phyloP scores from a whole-genome alignment of 2,113 vertebrate genomes.

The Holacanthus passer region DNA sequence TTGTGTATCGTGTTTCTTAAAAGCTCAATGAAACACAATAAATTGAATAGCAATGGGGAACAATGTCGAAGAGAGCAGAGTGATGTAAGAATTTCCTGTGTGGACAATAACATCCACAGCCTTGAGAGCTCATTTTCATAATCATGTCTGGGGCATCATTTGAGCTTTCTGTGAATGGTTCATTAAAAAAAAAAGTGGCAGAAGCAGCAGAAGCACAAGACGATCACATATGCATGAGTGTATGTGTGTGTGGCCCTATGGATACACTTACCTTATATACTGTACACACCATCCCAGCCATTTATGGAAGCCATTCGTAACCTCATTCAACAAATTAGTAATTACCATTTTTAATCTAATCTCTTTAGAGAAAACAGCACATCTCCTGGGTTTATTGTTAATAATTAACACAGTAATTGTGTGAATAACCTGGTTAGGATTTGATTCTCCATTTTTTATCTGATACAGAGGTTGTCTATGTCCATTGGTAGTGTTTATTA shows the following conservation, averaged over 20 bases:
- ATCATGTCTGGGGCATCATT: slow-evolving; percentile 84
- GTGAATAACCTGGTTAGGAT: neutral
- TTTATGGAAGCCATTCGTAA: neutral
- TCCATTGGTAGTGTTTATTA: no score
- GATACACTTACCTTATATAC: neutral
- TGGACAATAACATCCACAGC: slow-evolving; percentile 65
- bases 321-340: neutral
- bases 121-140: slow-evolving; percentile 81
- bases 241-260: slow-evolving; percentile 15
- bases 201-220: slow-evolving; percentile 54
- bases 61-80: slow-evolving; percentile 40
- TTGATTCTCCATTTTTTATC: no score
- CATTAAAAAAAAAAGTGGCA: slow-evolving; percentile 85
- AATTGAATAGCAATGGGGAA: slow-evolving; percentile 38
- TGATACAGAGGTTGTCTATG: neutral
- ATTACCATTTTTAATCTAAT: neutral
- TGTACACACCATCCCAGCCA: neutral
- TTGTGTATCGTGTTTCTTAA: slow-evolving; percentile 14
- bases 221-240: slow-evolving; percentile 64
- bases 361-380: neutral
- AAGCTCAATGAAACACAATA: slow-evolving; percentile 39
- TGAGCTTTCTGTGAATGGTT: slow-evolving; percentile 85
- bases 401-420: neutral
- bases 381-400: neutral
- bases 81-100: slow-evolving; percentile 57